Conservation (phyloP, 2,113 vertebrate genomes). For the Craseonycteris thonglongyai region DNA sequence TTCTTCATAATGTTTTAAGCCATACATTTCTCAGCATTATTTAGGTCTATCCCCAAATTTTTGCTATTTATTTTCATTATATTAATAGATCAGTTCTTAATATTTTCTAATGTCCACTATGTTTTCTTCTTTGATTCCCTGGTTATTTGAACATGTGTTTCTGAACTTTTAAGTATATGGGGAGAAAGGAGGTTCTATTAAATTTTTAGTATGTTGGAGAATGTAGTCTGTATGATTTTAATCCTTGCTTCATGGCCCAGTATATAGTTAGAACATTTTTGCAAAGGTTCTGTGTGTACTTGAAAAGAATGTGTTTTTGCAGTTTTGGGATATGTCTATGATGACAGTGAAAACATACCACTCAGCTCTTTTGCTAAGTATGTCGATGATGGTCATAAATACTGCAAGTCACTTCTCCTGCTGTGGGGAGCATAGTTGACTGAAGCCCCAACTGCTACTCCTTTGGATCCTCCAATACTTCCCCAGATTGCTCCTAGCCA, state of each 20-base stretch:
- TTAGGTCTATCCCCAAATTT: neutral
- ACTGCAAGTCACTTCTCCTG: neutral
- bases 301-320: neutral
- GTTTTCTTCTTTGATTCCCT: neutral
- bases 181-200: neutral
- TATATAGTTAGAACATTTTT: neutral
- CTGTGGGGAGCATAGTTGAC: neutral
- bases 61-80: neutral
- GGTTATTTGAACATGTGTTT: neutral
- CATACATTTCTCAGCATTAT: neutral
- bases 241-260: neutral
- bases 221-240: neutral
- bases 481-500: neutral
- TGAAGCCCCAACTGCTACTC: neutral
- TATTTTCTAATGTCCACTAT: neutral
- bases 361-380: neutral
- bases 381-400: neutral
- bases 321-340: neutral
- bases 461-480: neutral
- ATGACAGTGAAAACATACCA: neutral
- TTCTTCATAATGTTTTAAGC: neutral
- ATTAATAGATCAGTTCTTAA: neutral
- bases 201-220: neutral
- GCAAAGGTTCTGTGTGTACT: neutral
- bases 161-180: neutral